Conservation (phyloP, 1,140 invertebrate genomes). For the Pectinophora gossypiella region DNA sequence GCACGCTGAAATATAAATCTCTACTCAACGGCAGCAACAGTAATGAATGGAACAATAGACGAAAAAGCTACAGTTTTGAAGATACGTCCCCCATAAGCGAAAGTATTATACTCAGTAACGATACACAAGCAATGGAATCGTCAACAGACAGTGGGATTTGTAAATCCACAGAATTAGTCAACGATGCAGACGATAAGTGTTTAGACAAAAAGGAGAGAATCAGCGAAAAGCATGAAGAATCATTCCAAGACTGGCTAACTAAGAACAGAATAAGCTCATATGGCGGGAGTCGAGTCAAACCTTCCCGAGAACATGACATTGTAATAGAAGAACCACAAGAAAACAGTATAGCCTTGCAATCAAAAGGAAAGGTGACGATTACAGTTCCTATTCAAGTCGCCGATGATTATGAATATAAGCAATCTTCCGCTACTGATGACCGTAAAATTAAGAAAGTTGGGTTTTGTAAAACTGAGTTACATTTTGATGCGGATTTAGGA, state of each 20-base stretch:
- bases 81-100: conserved; percentile 74
- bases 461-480: conserved; percentile 90
- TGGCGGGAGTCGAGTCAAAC: conserved; percentile 27
- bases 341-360: conserved; percentile 51
- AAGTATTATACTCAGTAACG: conserved; percentile 60
- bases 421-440: conserved; percentile 35
- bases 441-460: conserved; percentile 84
- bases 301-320: conserved; percentile 26
- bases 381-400: conserved; percentile 63
- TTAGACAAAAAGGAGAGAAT: conserved; percentile 22
- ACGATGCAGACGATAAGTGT: conserved; percentile 40
- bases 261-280: conserved; percentile 50
- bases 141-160: conserved; percentile 85
- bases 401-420: conserved; percentile 33
- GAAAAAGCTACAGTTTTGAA: conserved; percentile 86
- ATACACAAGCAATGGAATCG: conserved; percentile 77
- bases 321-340: conserved; percentile 32
- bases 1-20: conserved; percentile 66
- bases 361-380: conserved; percentile 59
- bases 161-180: conserved; percentile 80
- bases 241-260: conserved; percentile 62
- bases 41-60: conserved; percentile 81
- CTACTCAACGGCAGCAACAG: conserved; percentile 66
- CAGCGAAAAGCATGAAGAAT: conserved; percentile 33
- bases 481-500: conserved; percentile 89